Percentiles rank a stretch among this genome's conserved stretches.
phyloP scores from a whole-genome alignment of 2,888 invertebrate species.

The Eupithecia centaureata region DNA sequence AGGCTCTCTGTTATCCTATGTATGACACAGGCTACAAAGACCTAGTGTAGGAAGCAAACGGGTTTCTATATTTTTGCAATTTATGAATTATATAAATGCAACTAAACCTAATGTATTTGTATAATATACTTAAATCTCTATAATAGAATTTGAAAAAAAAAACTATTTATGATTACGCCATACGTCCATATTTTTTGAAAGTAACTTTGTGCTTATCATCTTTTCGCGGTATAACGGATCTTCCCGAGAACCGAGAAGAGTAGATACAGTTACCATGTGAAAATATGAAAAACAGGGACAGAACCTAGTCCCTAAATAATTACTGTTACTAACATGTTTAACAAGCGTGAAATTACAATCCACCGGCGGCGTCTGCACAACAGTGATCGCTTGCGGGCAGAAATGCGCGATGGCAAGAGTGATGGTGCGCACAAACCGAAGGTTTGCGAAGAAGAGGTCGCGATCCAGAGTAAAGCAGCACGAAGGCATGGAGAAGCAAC shows the following conservation, averaged over 20 bases:
- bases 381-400: slow-evolving; percentile 70
- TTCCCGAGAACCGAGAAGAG: not conserved
- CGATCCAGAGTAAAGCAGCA: slow-evolving; percentile 65
- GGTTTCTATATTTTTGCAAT: no score
- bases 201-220: not conserved
- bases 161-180: not conserved
- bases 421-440: slow-evolving; percentile 66
- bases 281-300: not conserved
- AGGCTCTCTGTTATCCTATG: no score
- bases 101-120: no score
- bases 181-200: not conserved
- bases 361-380: slow-evolving; percentile 74
- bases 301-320: not conserved
- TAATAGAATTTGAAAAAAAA: no score
- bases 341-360: slow-evolving; percentile 73
- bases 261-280: not conserved
- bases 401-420: slow-evolving; percentile 67
- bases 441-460: slow-evolving; percentile 70
- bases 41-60: no score
- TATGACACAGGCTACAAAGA: no score
- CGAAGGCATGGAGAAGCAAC: slow-evolving; percentile 63
- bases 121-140: no score
- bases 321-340: slow-evolving; percentile 61
- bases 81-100: no score
- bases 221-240: not conserved